Conservation (phyloP, 1,140 invertebrate species). For the Venustaconcha ellipsiformis region DNA sequence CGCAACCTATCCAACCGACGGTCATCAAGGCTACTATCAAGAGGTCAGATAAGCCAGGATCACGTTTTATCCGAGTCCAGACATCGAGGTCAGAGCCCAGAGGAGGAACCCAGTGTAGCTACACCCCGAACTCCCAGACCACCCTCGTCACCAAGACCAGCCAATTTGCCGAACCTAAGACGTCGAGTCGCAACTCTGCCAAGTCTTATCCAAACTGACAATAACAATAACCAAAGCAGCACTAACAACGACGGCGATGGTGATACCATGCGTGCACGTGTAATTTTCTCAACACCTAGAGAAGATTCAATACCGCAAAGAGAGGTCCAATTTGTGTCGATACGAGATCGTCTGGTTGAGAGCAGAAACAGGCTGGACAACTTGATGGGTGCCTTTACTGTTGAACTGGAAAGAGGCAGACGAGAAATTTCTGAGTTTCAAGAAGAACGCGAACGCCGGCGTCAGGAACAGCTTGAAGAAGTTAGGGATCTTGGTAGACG, state of each 20-base stretch:
- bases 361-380: constrained; percentile 49
- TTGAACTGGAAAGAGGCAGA: constrained; percentile 51
- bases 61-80: too few species aligned
- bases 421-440: constrained; percentile 51
- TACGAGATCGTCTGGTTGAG: constrained; percentile 53
- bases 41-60: too few species aligned
- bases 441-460: constrained; percentile 49
- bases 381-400: constrained; percentile 53
- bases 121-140: constrained; percentile 34
- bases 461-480: constrained; percentile 58
- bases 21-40: too few species aligned
- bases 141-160: constrained; percentile 37
- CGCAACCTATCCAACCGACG: too few species aligned
- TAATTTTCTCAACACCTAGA: too few species aligned
- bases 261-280: too few species aligned
- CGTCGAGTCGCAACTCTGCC: constrained; percentile 44
- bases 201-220: constrained; percentile 18
- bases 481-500: constrained; percentile 56
- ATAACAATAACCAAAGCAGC: constrained; percentile 16
- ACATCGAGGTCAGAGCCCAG: background rate
- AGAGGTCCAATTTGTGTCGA: constrained; percentile 16
- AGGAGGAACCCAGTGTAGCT: background rate
- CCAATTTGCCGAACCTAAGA: background rate
- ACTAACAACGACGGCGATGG: background rate
- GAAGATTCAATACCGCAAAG: too few species aligned